Evolutionary conservation across 1,140 invertebrate genomes (phyloP).

Genomic region (Cydia strobilella): DNA sequence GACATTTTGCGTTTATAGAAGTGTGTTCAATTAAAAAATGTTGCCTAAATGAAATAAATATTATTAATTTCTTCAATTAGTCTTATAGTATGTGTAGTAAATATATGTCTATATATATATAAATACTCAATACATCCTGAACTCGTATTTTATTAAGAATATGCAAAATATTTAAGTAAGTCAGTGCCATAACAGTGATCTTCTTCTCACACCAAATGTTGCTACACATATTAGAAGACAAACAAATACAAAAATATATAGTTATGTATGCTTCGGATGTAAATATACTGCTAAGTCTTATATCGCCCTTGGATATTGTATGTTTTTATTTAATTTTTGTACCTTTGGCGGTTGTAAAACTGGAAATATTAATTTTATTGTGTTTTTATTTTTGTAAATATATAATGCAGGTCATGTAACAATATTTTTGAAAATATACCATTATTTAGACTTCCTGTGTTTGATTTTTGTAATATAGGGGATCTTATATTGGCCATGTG

Average conservation of each 20-base stretch:
- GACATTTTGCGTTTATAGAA: not conserved
- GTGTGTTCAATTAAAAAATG: constrained; percentile 1
- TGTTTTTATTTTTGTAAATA: constrained; percentile 76
- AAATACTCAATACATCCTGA: not conserved
- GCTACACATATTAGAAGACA: constrained; percentile 20
- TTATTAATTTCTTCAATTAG: too few relatives aligned
- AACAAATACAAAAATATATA: not conserved
- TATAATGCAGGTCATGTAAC: constrained; percentile 77
- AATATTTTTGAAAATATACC: constrained; percentile 80
- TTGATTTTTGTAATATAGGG: constrained; percentile 42
- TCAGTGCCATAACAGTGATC: constrained; percentile 5
- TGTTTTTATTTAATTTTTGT: constrained; percentile 50
- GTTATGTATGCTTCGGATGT: constrained; percentile 43
- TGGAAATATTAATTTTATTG: constrained; percentile 57
- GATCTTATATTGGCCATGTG: too few relatives aligned
- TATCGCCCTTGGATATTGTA: constrained; percentile 36
- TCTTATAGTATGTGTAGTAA: constrained; percentile 27
- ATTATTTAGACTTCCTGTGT: constrained; percentile 69
- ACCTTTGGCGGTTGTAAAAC: constrained; percentile 54
- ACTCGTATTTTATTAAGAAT: not conserved
- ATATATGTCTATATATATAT: not conserved
- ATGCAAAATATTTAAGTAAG: not conserved
- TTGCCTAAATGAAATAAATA: constrained; percentile 13
- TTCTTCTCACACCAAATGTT: not conserved
- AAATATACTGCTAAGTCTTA: constrained; percentile 50